Percentiles rank a stretch among this genome's conserved stretches.
Conservation (phyloP, 2,888 invertebrate species). For the Polylopha cassiicola region DNA sequence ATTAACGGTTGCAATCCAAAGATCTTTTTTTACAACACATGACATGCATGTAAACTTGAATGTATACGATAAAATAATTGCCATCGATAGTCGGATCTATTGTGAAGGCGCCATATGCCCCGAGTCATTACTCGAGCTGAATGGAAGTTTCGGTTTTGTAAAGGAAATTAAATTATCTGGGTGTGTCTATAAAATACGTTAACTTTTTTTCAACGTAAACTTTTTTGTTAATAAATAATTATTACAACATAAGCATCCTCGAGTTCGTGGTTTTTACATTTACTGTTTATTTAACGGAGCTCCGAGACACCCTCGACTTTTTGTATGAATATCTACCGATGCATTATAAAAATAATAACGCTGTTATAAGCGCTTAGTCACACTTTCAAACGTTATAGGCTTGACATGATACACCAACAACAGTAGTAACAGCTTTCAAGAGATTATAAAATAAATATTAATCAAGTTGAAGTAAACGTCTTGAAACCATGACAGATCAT, state of each 20-base stretch:
- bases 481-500: too few species aligned
- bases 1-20: conserved; percentile 2
- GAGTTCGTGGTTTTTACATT: conserved; percentile 39
- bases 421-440: conserved; percentile 5
- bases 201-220: conserved; percentile 35
- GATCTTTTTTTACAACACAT: conserved; percentile 23
- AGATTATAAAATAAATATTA: conserved; percentile 6
- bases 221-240: conserved; percentile 36
- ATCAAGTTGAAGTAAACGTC: too few species aligned
- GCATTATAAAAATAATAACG: conserved; percentile 34
- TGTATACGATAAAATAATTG: conserved; percentile 14
- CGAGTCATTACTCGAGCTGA: conserved; percentile 49
- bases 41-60: conserved; percentile 30
- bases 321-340: conserved; percentile 32
- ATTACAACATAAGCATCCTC: conserved; percentile 29
- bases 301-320: conserved; percentile 29
- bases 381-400: conserved; percentile 15
- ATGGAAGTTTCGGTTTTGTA: conserved; percentile 48
- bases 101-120: conserved; percentile 55
- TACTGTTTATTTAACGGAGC: conserved; percentile 44
- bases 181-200: conserved; percentile 41
- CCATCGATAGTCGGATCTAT: conserved; percentile 39
- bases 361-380: conserved; percentile 16
- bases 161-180: conserved; percentile 56
- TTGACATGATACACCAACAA: conserved; percentile 5